These are phyloP conservation scores for Echeneis naucrates DNA, from an alignment of 2,797 vertebrate genomes.

Conservation along the genomic window DNA sequence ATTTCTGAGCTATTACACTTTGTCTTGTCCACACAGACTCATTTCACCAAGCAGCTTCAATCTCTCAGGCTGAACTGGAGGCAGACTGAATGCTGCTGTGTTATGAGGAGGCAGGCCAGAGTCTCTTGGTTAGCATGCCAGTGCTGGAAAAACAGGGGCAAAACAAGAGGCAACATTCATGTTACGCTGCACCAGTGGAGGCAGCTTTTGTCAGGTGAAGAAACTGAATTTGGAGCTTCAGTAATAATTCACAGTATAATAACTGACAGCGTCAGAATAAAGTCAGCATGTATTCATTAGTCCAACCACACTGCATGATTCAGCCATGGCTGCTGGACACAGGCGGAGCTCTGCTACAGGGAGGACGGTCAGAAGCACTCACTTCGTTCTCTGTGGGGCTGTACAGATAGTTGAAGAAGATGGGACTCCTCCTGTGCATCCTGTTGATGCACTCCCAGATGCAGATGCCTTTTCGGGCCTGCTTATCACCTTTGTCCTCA, in stretches of 20 bases:
- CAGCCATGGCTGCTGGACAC: neutral
- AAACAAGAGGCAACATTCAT: too few relatives aligned
- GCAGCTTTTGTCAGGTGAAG: too few relatives aligned
- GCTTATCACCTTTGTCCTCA: constrained; percentile 97
- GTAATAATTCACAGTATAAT: neutral
- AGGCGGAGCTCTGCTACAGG: neutral
- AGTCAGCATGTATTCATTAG: neutral
- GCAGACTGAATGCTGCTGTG: too few relatives aligned
- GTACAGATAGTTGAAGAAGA: constrained; percentile 98
- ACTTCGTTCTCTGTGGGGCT: constrained; percentile 90
- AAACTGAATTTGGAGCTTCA: too few relatives aligned
- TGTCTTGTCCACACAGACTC: neutral
- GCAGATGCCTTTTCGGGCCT: constrained; percentile 93
- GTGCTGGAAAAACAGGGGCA: too few relatives aligned
- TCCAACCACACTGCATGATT: neutral
- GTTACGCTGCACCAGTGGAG: too few relatives aligned
- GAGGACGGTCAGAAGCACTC: constrained; percentile 48
- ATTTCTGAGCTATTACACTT: too few relatives aligned
- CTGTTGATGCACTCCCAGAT: constrained; percentile 97
- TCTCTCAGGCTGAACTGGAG: too few relatives aligned
- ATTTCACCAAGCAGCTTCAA: too few relatives aligned
- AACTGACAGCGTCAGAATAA: neutral
- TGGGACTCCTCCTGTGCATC: constrained; percentile 92
- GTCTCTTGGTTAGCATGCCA: too few relatives aligned
- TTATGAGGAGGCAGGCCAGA: too few relatives aligned